Evolutionary conservation across 2,797 vertebrate genomes (phyloP).

Genomic region (Falco peregrinus): DNA sequence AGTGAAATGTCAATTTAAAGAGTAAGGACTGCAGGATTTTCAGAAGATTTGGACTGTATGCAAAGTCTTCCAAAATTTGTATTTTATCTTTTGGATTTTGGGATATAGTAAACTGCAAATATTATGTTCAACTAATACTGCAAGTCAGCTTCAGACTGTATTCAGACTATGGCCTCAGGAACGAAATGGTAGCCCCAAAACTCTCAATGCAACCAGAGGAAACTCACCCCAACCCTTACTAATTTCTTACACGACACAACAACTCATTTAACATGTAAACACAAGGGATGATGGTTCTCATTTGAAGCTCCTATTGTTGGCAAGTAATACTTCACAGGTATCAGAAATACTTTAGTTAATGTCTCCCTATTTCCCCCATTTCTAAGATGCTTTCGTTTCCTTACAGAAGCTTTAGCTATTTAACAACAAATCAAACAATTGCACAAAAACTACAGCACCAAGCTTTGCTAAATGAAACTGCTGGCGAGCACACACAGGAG

Average conservation of each 20-base stretch:
- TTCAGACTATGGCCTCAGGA: background rate
- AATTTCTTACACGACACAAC: background rate
- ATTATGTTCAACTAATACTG: slow-evolving; percentile 36
- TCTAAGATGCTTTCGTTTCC: background rate
- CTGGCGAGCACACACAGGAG: slow-evolving; percentile 1
- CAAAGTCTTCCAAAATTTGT: background rate
- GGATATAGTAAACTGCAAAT: background rate
- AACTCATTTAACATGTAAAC: slow-evolving; percentile 61
- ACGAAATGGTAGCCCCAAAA: background rate
- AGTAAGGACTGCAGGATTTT: background rate
- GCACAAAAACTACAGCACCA: slow-evolving; percentile 23
- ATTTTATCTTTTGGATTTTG: slow-evolving; percentile 14
- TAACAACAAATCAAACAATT: background rate
- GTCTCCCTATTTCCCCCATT: background rate
- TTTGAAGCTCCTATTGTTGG: background rate
- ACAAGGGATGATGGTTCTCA: slow-evolving; percentile 14
- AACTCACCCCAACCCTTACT: background rate
- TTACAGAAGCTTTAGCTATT: background rate
- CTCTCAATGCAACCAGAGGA: background rate
- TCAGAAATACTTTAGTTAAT: slow-evolving; percentile 36
- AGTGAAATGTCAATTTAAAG: background rate
- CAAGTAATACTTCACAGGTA: slow-evolving; percentile 56
- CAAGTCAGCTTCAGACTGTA: background rate
- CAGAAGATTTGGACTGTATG: background rate
- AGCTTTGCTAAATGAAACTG: slow-evolving; percentile 34